Evolutionary conservation across 2,113 vertebrate genomes (phyloP).

Genomic region (Camelus bactrianus): DNA sequence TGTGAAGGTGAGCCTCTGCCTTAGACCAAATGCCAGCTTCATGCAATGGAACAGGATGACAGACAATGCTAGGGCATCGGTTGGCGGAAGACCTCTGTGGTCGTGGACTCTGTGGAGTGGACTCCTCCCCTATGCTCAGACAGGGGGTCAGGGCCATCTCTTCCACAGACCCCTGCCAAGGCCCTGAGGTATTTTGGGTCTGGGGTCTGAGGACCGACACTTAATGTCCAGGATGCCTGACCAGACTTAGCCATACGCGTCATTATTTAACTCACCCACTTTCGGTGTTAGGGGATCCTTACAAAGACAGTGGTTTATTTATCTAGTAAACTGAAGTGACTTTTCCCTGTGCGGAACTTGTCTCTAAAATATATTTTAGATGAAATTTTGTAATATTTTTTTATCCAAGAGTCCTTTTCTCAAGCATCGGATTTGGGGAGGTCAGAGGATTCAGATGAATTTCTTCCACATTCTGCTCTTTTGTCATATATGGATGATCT

Average conservation of each 20-base stretch:
- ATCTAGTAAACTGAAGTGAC: neutral
- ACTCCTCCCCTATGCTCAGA: neutral
- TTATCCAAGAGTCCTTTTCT: neutral
- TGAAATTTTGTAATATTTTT: constrained; percentile 37
- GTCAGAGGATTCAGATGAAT: neutral
- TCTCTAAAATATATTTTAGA: constrained; percentile 27
- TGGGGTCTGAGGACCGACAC: neutral
- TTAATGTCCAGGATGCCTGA: neutral
- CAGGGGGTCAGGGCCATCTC: neutral
- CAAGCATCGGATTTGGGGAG: neutral
- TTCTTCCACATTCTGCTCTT: neutral
- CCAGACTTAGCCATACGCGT: neutral
- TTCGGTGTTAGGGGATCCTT: neutral
- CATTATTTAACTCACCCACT: neutral
- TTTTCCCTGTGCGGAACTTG: neutral
- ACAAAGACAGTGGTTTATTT: neutral
- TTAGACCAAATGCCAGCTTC: neutral
- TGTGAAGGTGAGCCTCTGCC: neutral
- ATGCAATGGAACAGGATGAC: neutral
- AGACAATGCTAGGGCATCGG: neutral
- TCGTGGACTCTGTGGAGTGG: neutral
- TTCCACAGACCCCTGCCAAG: accelerated
- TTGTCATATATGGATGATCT: neutral
- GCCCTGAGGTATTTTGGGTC: no score
- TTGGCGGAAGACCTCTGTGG: neutral